Evolutionary conservation across 2,797 vertebrate genomes (phyloP), one percentile per base, ranked within the genome.

Genomic region (Pseudotriccus pelzelni): DNA sequence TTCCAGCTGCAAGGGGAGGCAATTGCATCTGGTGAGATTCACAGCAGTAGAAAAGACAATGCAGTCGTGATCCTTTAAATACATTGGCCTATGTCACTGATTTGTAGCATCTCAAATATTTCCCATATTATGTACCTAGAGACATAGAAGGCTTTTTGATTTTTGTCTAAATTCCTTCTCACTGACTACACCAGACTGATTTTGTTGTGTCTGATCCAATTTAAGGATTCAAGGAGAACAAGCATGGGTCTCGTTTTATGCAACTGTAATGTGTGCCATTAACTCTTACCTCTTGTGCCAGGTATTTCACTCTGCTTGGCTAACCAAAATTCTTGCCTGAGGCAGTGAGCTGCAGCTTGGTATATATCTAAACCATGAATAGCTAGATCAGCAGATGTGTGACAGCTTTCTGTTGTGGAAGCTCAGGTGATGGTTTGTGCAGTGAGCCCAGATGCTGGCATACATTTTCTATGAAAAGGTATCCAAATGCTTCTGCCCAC

Each of bases 381-480:
- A 63, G 44, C 37, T 80, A 72, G 46, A 77, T 83, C 59, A 60
- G 75, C 86, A 92, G 78, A 80, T 85, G 62, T 30, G 20, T 74
- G 72, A 56, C 78, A 84, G 64, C 78, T 50, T 92, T 83, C 55
- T 94, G 67, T 74, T 93, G 55, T 52, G 58, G 53, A 91, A 86
- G 62, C 74, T 94, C 53, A 90, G 55, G 63, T 60, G 47, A 78
- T 69, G 52, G 36, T 87, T 68, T 79, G 14, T 87, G 60, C 52
- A 56, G 41, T 64, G 63, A 87, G 78, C 68, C 68, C 78, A 77
- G 67, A 80, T 87, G 78, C 44, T 76, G 70, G 34, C 72, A 67
- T 67, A 50, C 27, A 37, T 93, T 89, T 87, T 86, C 37, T 67
- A 9, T 67, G 62, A 75, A 87, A 87, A 67, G 12, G 13, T 56